Evolutionary conservation across 2,797 vertebrate genomes (phyloP), one percentile per base, ranked within the genome.

Genomic region (Crenichthys baileyi): DNA sequence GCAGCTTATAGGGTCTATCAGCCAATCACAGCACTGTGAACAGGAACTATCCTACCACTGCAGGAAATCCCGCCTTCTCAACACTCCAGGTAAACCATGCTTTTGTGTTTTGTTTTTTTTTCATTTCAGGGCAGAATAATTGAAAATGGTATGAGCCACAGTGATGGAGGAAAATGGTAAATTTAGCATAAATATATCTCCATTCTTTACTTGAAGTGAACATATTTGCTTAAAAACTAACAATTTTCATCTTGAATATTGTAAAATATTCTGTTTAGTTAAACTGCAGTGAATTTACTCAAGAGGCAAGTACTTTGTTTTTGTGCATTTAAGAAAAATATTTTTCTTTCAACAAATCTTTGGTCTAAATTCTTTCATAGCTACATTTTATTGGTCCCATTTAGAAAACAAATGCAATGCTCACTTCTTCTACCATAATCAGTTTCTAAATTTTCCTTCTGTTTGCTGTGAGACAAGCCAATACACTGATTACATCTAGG

Each of bases 1-100:
- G 73, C 97, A 98, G 86, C 96, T 99, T 22, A 89, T 88, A 87
- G 95, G 96, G 71, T 93, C 95, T 72, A 96, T 98, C 89, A 92
- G 91, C 92, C 96, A 95, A 26, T 96, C 97, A 8, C 96, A 97
- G 60, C 93, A 96, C 91, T 99, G 98, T 26, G 94, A 97, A 55
- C 98, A 99, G 92, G 96, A 98, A 72, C 90, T 99, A 74, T 88
- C 95, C 86, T 99, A 98, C 93, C 96, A 95, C 89, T 99, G 98
- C 95, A 98, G 95, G 94, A 97, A 95, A 90, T 98, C 98, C 18
- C 95, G 97, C 73, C 96, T 98, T 83, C 92, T 96, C 85, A 96
- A 97, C 88, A 96, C 95, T 76, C 92, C 94, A 88, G 96, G 98
- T 98, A 87, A 65, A 93, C 92, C 2, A 1, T 4, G 13, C 7